A percentile compares a stretch with the other conserved stretches of the same genome.
Evolutionary conservation across 2,113 vertebrate genomes (phyloP).

Genomic region (Pterocles burchelli): DNA sequence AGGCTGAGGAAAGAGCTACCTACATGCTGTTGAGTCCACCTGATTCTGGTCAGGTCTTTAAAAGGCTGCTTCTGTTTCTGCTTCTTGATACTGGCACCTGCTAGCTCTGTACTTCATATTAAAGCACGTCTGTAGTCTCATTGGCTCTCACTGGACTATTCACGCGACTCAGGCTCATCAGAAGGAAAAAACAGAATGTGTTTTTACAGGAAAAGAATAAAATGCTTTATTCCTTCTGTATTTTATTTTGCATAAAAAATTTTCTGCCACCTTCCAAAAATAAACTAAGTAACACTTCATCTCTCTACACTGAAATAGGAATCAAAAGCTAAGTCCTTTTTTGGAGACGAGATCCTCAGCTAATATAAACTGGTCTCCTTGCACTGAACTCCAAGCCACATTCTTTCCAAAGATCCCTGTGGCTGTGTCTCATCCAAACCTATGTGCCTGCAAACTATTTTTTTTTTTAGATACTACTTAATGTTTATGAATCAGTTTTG

Average conservation of each 20-base stretch:
- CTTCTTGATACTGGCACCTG: background rate
- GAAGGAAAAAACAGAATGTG: background rate
- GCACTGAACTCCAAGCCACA: background rate
- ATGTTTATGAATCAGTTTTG: background rate
- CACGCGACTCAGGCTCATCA: background rate
- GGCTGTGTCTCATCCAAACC: background rate
- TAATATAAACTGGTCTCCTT: background rate
- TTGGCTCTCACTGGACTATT: background rate
- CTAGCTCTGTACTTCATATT: background rate
- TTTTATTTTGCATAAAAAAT: background rate
- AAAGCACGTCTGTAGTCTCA: background rate
- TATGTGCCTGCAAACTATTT: fast-evolving
- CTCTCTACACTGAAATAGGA: background rate
- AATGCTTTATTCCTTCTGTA: background rate
- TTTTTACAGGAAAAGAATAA: background rate
- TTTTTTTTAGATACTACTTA: background rate
- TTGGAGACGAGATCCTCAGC: background rate
- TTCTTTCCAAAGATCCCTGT: background rate
- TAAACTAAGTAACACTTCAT: background rate
- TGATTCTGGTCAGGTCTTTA: background rate
- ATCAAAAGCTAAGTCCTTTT: constrained; percentile 3
- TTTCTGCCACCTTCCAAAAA: background rate
- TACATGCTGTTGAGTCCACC: background rate
- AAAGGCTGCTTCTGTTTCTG: background rate
- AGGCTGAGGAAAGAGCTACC: background rate